Evolutionary conservation across 2,888 invertebrate species (phyloP), one percentile per base, ranked within the genome.

Genomic region (Clostera curtula): DNA sequence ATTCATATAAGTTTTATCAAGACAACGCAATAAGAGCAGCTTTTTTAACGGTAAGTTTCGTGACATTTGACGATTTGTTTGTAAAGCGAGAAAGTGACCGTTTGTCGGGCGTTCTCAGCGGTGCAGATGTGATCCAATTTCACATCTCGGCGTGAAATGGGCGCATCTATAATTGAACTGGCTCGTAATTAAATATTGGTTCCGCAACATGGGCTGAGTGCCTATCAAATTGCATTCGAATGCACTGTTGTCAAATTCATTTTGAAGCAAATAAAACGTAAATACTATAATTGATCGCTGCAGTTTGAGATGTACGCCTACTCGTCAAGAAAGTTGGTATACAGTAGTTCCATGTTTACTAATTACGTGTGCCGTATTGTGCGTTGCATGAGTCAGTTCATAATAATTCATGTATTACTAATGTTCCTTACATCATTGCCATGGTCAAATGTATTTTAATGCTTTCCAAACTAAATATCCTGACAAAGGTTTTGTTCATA

Each of bases 1-100:
- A 50, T 54, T 59, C 62, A 53, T 42, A 35, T 43, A 56, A 50
- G 43, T 51, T 61, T 48, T 43, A 51, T 43, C 36, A 43, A 41
- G 49, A 40, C 42, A 46, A 55, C 45, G 37, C 31, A 32, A 36
- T 35, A 30, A 51, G 42, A 41, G 43, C 48, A 50, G 24, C 48
- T 52, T 43, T 47, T n/a, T 43, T 58, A 70, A 69, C 68, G 72
- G 82, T 80, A 70, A 73, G 80, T 71, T 59, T 62, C 47, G 47
- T 66, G 70, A 68, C 72, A 71, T 74, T 68, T 66, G 60, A 65
- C 45, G 57, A 64, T 66, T 79, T 82, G 79, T 77, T 79, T 80
- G 76, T 72, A 61, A 58, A 61, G 67, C 58, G 68, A 69, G 75
- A 79, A 79, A 79, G 80, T 79, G 62, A 71, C 77, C 77, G 83